Base-by-base conservation (phyloP, 92 coral and sea anemone species). In the Pocillopora meandrina region DNA sequence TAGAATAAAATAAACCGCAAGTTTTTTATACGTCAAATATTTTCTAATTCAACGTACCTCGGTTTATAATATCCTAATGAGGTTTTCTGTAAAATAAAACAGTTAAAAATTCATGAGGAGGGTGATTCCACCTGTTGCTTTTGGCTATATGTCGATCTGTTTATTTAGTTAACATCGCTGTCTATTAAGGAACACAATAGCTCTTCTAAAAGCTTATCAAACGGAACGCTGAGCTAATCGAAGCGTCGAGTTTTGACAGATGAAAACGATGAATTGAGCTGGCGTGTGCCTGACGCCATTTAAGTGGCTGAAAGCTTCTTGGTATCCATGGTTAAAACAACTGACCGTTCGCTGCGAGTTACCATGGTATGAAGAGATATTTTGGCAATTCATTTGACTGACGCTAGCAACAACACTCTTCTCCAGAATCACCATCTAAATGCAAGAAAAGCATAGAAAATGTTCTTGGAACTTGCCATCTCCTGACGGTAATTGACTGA, bases 91-190 rank as follows among this genome's bases (percentile, higher is more conserved):
- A 49, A 15, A 49, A 65, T 60, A 58, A 49, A 52, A 9, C 23
- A 18, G 56, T 83, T 63, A 83, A 73, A 73, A 49, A 73, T 83
- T 73, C 33, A 83, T 49, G 65, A 62, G 12, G 18, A 23, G 18
- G 72, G 34, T 21, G 23, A 35, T 15, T 74, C 86, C 76, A 83
- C 86, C 86, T 83, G 86, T 74, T 83, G 86, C 86, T 74, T 83
- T 73, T 73, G 86, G 86, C 55, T 56, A 52, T 0, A 13, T 10
- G 21, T 83, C 6, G 52, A 42, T 42, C 31, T 82, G 68, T 68
- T 74, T 83, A 26, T 31, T 83, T 33, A 52, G 65, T 62, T 83
- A 63, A 62, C n/a, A 26, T 83, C 8, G 49, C 34, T 3, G 10
- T 17, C 15, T 63, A 83, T 62, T 73, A 62, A 59, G 55, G 65